Conservation (phyloP, 2,888 invertebrate genomes). For the Pristionchus exspectatus region DNA sequence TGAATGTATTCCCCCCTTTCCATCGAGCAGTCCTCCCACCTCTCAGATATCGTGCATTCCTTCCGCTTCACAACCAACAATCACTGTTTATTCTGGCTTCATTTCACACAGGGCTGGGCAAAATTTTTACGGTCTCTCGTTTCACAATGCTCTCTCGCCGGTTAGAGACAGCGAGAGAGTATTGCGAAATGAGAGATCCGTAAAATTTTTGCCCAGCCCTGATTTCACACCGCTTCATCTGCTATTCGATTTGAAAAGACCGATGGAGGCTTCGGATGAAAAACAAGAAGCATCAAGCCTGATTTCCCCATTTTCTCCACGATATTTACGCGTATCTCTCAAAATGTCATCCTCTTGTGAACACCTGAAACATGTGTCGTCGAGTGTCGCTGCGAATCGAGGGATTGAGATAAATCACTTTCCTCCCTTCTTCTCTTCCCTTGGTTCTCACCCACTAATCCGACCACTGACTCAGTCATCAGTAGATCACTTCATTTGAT, state of each 20-base stretch:
- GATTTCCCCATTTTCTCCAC: not conserved
- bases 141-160: too few species aligned
- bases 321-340: not conserved
- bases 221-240: not conserved
- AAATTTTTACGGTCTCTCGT: too few species aligned
- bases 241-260: not conserved
- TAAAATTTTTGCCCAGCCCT: too few species aligned
- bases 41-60: not conserved
- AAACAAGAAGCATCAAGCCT: not conserved
- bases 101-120: too few species aligned
- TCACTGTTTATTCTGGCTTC: not conserved
- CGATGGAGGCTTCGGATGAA: not conserved
- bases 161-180: too few species aligned
- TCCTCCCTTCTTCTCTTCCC: not conserved
- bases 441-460: not conserved
- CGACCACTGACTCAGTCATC: constrained; percentile 19
- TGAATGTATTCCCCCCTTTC: constrained; percentile 2
- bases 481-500: not conserved
- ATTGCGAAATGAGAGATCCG: too few species aligned
- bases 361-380: constrained; percentile 41
- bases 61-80: not conserved
- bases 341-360: constrained; percentile 14
- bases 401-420: constrained; percentile 44
- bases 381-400: not conserved
- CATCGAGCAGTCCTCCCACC: constrained; percentile 15